These are phyloP conservation scores for Darevskia nairensis DNA, from an alignment of 2,797 vertebrate species.

Conservation along the genomic window DNA sequence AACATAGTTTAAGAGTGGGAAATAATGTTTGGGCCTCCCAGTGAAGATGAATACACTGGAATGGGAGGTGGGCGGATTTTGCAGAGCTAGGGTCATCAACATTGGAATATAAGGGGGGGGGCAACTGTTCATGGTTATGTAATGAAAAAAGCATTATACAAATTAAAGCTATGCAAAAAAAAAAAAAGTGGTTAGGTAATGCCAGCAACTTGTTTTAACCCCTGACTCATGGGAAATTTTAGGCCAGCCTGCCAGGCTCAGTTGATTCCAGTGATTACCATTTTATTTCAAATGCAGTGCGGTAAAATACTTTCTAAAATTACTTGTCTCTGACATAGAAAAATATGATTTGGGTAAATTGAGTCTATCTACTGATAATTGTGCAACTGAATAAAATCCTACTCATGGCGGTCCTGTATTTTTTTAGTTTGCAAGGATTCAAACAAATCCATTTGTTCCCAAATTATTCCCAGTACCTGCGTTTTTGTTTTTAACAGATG, in stretches of 20 bases:
- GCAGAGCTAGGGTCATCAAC: neutral
- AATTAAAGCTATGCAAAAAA: neutral
- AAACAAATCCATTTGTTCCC: no score
- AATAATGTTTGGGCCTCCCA: neutral
- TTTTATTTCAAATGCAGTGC: no score
- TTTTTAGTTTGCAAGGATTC: no score
- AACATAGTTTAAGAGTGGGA: conserved; percentile 33
- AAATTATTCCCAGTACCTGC: neutral
- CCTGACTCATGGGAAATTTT: neutral
- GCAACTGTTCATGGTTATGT: neutral
- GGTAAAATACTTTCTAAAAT: no score
- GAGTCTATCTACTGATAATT: no score
- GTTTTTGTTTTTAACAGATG: neutral
- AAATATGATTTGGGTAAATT: no score
- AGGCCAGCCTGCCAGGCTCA: neutral
- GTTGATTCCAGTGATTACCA: neutral
- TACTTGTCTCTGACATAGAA: no score
- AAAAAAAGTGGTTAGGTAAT: neutral
- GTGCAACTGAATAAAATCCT: no score
- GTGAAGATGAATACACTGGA: neutral
- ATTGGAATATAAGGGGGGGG: neutral
- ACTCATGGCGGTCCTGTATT: no score
- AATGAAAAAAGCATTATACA: neutral
- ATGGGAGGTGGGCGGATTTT: neutral
- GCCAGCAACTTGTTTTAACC: conserved; percentile 1